Evolutionary conservation across 2,113 vertebrate genomes (phyloP), one percentile per base, ranked within the genome.

Genomic region (Arenaria interpres): DNA sequence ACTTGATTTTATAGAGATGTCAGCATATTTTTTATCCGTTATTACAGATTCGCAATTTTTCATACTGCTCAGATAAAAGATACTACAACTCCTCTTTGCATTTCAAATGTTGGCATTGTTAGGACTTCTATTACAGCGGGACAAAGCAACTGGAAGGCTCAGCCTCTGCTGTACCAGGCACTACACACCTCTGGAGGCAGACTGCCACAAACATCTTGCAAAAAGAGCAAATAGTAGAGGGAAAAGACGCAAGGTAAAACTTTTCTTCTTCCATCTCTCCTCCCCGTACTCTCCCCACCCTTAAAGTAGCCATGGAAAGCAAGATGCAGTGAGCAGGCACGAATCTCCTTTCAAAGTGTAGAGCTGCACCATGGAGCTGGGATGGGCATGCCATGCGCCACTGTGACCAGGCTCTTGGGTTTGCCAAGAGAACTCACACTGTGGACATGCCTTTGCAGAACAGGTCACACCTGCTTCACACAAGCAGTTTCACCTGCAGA

Each of bases 1-100:
- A 73, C 63, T 83, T 90, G 39, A 95, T 96, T 93, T 94, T 95
- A 90, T 37, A 94, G 79, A 95, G 43, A 95, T 94, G 97, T 92
- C 91, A 96, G 91, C 93, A 27, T 92, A 97, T 88, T 97, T 97
- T 94, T 50, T 25, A 79, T 48, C 94, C 33, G 59, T 88, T 96
- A 87, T 93, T 89, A 85, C 27, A 96, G 94, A 94, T 54, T 84
- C 93, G 86, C 66, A 82, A 57, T 91, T 85, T 92, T 95, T 93
- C 74, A 50, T 39, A 67, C 43, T 72, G 23, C 64, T 82, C 91
- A 96, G 92, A 88, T 66, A 93, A 94, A 86, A 93, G 90, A 78
- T 25, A 67, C 53, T 59, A 64, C 33, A 63, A 77, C 74, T 90
- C 67, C 41, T 56, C 69, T 56, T 72, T 32, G n/a, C 46, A 86